phyloP scores from a whole-genome alignment of 2,797 vertebrate species.

The Hephaestus fuliginosus region DNA sequence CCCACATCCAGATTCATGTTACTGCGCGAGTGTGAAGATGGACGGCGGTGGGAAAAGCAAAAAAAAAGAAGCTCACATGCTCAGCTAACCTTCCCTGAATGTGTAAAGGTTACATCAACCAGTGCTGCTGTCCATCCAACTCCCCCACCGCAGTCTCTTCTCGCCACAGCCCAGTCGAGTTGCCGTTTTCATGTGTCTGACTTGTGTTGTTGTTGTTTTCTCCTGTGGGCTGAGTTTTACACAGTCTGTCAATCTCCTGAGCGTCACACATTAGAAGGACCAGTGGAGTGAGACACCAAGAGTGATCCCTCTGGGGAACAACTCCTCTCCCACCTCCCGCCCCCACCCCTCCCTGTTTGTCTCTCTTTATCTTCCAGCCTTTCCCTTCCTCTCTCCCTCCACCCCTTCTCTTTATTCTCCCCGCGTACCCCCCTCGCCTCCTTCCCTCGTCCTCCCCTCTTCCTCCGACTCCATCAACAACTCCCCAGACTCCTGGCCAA shows the following conservation, averaged over 20 bases:
- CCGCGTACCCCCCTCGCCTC: constrained; percentile 20
- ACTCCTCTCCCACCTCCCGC: constrained; percentile 64
- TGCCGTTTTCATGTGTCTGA: constrained; percentile 75
- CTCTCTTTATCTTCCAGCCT: constrained; percentile 73
- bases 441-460: constrained; percentile 23
- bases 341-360: constrained; percentile 69
- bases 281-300: constrained; percentile 84
- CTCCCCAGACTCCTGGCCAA: constrained; percentile 74
- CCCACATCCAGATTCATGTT: constrained; percentile 10
- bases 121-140: constrained; percentile 60
- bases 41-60: not conserved
- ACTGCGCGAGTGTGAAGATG: constrained; percentile 25
- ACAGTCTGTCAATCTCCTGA: constrained; percentile 86
- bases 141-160: constrained; percentile 49
- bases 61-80: constrained; percentile 32
- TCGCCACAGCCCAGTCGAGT: constrained; percentile 57
- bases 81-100: constrained; percentile 53
- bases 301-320: constrained; percentile 78
- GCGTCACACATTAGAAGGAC: constrained; percentile 86
- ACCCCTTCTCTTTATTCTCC: not conserved
- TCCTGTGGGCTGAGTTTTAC: constrained; percentile 84
- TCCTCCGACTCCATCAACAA: constrained; percentile 66
- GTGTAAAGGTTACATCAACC: constrained; percentile 66
- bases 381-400: constrained; percentile 28
- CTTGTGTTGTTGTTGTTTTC: constrained; percentile 82